Base-by-base conservation (phyloP, 2,888 invertebrate genomes). In the Microplitis deprimator region DNA sequence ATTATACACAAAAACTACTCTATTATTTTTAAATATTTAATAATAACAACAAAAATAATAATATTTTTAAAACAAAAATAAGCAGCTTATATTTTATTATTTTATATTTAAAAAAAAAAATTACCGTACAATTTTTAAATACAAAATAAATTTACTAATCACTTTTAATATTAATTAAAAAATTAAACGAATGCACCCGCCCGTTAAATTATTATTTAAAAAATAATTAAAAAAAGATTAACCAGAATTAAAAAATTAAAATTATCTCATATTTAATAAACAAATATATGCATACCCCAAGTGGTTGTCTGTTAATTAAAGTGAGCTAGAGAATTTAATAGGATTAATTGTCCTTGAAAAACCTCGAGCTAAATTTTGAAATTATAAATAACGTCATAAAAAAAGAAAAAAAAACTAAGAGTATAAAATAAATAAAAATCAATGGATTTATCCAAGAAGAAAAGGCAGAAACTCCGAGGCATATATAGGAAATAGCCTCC, bases 401-500 rank as follows among this genome's bases (percentile, higher is more conserved):
- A 16, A 4, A 64, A 64, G 10, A 16, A 64, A 64, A 20, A 64
- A 64, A 17, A 6, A 5, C 16, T n/a, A 20, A n/a, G 67, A 67
- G 16, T 69, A 39, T 6, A 69, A 7, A 68, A 20, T 16, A 68
- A 38, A 68, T 29, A 68, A 68, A 7, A 50, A 41, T 68, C 68
- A 41, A 40, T 39, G 41, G 16, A 68, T 68, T 38, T 38, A 50
- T 17, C 16, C 17, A 16, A 68, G 40, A 17, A 16, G 68, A 41
- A 41, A 10, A 8, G 6, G 38, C 50, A 13, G 50, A 50, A 50
- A 8, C 10, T 50, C 50, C 50, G 13, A 50, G 50, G 50, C 50
- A 50, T 50, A 50, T 50, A 50, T 50, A 50, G 50, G 50, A 50
- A 50, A 50, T 50, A 50, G 50, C 50, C 67, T 75, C 73, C 69